Percentiles rank a stretch among this genome's conserved stretches.
These are phyloP conservation scores for Sepioteuthis lessoniana DNA, from an alignment of 2,888 invertebrate species.

Conservation along the genomic window DNA sequence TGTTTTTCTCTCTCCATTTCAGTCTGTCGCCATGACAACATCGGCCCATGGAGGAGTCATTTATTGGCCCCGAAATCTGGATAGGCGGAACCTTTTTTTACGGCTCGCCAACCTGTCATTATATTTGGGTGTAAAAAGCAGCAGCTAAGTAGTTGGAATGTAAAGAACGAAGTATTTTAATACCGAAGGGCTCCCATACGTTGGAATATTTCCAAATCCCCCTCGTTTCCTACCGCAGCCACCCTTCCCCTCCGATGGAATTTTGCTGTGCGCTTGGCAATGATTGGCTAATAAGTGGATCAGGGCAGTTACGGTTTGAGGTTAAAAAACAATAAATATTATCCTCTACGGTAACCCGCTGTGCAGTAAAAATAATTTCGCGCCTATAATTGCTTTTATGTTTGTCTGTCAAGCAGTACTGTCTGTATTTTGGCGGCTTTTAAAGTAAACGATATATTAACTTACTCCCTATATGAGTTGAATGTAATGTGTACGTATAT, in stretches of 20 bases:
- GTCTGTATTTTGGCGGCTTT: no score
- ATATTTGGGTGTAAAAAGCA: background rate
- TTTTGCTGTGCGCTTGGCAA: background rate
- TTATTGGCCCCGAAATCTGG: slow-evolving; percentile 3
- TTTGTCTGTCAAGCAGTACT: no score
- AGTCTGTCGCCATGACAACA: no score
- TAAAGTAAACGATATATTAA: no score
- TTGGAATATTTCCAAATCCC: slow-evolving; percentile 4
- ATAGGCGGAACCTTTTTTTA: slow-evolving; percentile 15
- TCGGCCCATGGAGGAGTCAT: background rate
- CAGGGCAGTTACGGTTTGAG: background rate
- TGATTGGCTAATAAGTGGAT: background rate
- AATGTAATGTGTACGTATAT: no score
- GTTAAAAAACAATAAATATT: slow-evolving; percentile 19
- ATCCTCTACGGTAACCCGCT: background rate
- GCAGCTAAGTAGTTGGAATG: background rate
- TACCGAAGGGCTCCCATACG: background rate
- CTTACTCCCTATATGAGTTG: no score
- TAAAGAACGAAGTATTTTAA: background rate
- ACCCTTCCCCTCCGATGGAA: background rate
- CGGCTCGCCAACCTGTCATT: slow-evolving; percentile 17
- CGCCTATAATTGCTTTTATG: no score
- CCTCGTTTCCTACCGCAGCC: background rate
- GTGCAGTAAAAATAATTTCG: no score
- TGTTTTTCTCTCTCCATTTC: no score